A percentile compares a stretch with the other conserved stretches of the same genome.
Evolutionary conservation across 2,888 invertebrate genomes (phyloP).

Genomic region (Panzeria rudis): DNA sequence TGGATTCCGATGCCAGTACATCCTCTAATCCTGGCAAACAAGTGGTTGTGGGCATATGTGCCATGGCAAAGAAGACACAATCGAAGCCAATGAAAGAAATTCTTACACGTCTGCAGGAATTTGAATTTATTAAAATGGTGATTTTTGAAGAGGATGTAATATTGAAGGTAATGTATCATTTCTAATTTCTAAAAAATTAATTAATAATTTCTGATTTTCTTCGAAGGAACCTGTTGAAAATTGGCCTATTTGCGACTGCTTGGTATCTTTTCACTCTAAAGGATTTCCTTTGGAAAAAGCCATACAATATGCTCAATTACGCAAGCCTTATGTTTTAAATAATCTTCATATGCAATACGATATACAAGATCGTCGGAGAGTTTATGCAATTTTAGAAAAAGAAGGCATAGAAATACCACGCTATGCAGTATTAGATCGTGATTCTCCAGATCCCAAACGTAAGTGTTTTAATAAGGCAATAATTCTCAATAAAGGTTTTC

Average conservation of each 20-base stretch:
- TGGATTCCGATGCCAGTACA: constrained; percentile 86
- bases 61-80: constrained; percentile 99
- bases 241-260: constrained; percentile 99
- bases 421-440: constrained; percentile 98
- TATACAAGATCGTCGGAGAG: constrained; percentile 96
- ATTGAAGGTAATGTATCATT: constrained; percentile 87
- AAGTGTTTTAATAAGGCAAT: constrained; percentile 82
- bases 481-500: neutral
- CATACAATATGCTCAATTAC: constrained; percentile 95
- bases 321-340: constrained; percentile 98
- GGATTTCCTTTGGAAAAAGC: constrained; percentile 99
- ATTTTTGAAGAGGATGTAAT: constrained; percentile 99
- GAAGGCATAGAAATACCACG: constrained; percentile 99
- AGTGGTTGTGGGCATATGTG: constrained; percentile 98
- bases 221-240: constrained; percentile 94
- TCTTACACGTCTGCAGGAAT: constrained; percentile 96
- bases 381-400: constrained; percentile 95
- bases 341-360: constrained; percentile 99
- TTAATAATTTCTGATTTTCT: constrained; percentile 4
- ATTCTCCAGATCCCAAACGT: constrained; percentile 96
- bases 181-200: neutral
- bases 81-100: constrained; percentile 99
- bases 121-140: constrained; percentile 96
- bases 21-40: constrained; percentile 89
- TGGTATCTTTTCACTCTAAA: constrained; percentile 99